Evolutionary conservation across 1,140 invertebrate genomes (phyloP), one percentile per base, ranked within the genome.

Genomic region (Aphis craccivora): DNA sequence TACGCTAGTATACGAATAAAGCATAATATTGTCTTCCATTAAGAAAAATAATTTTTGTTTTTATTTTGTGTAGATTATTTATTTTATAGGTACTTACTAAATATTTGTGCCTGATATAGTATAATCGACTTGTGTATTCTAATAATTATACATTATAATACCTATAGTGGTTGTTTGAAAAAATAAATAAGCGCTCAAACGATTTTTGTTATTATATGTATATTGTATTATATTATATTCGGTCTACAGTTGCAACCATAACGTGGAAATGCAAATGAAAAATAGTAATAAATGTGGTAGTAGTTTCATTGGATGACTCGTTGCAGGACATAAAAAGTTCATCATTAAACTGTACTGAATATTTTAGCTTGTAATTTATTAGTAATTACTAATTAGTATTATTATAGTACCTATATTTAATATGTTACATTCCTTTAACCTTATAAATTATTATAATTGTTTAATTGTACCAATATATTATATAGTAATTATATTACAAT

Each of bases 11-110:
- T 76, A 76, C 60, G 60, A 76, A 35, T 76, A 76, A 76, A 76
- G n/a, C n/a, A 76, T 76, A 76, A 76, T 76, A 76, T 20, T 76
- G 60, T 76, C 60, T 76, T 76, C 60, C 60, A 76, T 76, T 76
- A 76, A 76, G 60, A 76, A 76, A 67, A 76, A 76, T n/a, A 76
- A 30, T 67, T 67, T 67, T n/a, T 67, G n/a, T n/a, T n/a, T 60
- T 60, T 60, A 0, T 76, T 76, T 18, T n/a, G 14, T n/a, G 60
- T 76, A 76, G 60, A 76, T 76, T 76, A 76, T 35, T 76, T 76
- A 18, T 76, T 30, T 76, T n/a, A 35, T n/a, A 51, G 48, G 48
- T 51, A 76, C 30, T 76, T 76, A 76, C 14, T 76, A n/a, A 76
- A 76, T 76, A 76, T 76, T 76, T n/a, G 14, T 76, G 60, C 60